phyloP scores from a whole-genome alignment of 2,888 invertebrate genomes.

The Harmothoe impar region DNA sequence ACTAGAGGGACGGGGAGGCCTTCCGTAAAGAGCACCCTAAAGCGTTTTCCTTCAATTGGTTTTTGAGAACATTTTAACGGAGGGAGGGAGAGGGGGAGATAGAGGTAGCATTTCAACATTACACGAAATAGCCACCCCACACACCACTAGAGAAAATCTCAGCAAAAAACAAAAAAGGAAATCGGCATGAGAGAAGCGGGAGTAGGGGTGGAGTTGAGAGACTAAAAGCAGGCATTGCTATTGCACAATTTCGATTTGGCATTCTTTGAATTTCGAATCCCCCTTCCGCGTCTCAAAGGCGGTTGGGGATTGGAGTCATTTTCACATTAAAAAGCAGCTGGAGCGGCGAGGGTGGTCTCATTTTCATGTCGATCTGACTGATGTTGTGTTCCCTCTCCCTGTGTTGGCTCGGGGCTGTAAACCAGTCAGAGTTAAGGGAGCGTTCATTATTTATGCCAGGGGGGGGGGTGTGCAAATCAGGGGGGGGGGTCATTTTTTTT shows the following conservation, averaged over 20 bases:
- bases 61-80: constrained; percentile 32
- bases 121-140: too few species aligned
- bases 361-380: constrained; percentile 29
- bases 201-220: background rate
- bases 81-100: background rate
- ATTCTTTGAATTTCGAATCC: background rate
- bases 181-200: background rate
- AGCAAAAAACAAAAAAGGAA: background rate
- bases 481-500: too few species aligned
- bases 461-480: too few species aligned
- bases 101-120: background rate
- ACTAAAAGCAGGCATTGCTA: background rate
- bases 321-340: background rate
- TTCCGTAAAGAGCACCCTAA: background rate
- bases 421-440: background rate
- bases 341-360: background rate
- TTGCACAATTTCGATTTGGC: background rate
- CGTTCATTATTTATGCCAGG: too few species aligned
- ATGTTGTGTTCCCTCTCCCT: background rate
- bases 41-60: constrained; percentile 35
- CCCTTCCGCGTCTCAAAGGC: background rate
- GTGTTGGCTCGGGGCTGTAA: background rate
- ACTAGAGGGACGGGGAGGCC: background rate
- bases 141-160: background rate
- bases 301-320: background rate